Percentiles rank a stretch among this genome's conserved stretches.
These are phyloP conservation scores for Pygoscelis adeliae DNA, from an alignment of 2,113 vertebrate genomes.

Conservation along the genomic window DNA sequence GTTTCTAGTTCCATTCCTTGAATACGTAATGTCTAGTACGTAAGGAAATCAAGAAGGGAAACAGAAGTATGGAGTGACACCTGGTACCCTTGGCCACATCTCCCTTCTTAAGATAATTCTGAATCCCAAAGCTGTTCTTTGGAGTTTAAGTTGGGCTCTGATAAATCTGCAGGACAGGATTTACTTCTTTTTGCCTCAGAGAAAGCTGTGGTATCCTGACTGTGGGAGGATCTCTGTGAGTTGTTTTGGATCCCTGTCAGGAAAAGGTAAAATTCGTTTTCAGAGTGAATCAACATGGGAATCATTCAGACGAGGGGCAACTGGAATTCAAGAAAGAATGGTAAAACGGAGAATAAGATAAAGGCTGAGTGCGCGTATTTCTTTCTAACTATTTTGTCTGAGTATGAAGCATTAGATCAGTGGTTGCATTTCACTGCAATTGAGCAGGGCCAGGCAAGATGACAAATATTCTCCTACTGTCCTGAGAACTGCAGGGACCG, in stretches of 20 bases:
- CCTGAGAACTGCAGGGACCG: not conserved
- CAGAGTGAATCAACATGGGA: not conserved
- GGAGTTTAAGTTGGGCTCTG: not conserved
- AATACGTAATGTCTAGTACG: accelerated
- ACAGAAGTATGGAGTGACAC: not conserved
- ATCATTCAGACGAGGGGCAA: not conserved
- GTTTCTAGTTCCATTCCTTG: not conserved
- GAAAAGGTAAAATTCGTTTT: not conserved
- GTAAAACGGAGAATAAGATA: not conserved
- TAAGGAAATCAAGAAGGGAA: not conserved
- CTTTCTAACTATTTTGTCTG: not conserved
- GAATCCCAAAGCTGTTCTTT: not conserved
- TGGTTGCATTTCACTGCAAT: not conserved
- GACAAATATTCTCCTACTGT: not conserved
- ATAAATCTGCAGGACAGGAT: not conserved
- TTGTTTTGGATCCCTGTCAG: not conserved
- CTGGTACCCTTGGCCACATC: not conserved
- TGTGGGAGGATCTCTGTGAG: not conserved
- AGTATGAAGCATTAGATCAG: not conserved
- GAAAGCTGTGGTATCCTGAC: not conserved
- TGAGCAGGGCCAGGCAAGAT: not conserved
- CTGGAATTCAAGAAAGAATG: not conserved
- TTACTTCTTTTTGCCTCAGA: not conserved
- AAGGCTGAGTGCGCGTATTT: not conserved
- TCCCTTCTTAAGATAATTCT: not conserved